Conservation (phyloP, 2,888 invertebrate species). For the Dicyrtoma fusca region DNA sequence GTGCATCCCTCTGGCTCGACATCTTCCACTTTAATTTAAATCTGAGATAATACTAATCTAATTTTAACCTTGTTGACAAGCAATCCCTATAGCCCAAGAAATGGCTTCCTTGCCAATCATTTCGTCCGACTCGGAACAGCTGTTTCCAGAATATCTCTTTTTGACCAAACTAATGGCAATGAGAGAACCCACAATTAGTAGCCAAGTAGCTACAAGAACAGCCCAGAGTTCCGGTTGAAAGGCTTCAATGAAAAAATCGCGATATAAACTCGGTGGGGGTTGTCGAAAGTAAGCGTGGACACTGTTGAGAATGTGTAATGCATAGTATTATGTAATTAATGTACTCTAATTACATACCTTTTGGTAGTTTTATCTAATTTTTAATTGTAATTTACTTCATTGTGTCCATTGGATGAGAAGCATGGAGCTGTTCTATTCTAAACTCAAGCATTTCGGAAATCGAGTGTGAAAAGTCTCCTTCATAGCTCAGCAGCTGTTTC, state of each 20-base stretch:
- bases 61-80: constrained; percentile 8
- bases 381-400: too few relatives aligned
- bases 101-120: not conserved
- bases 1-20: too few relatives aligned
- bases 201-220: not conserved
- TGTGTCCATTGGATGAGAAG: too few relatives aligned
- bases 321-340: too few relatives aligned
- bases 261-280: not conserved
- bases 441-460: not conserved
- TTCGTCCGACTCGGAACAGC: not conserved
- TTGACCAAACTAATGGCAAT: not conserved
- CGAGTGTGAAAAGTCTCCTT: not conserved
- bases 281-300: not conserved
- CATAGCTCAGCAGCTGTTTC: not conserved
- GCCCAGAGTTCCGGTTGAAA: not conserved
- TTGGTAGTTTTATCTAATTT: too few relatives aligned
- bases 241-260: constrained; percentile 8
- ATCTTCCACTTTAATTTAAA: not conserved
- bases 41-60: not conserved
- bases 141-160: not conserved
- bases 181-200: not conserved
- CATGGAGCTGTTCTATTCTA: too few relatives aligned
- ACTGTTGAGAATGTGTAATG: not conserved
- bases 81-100: not conserved
- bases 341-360: too few relatives aligned